Conservation (phyloP, 2,888 invertebrate genomes). For the Adineta ricciae region DNA sequence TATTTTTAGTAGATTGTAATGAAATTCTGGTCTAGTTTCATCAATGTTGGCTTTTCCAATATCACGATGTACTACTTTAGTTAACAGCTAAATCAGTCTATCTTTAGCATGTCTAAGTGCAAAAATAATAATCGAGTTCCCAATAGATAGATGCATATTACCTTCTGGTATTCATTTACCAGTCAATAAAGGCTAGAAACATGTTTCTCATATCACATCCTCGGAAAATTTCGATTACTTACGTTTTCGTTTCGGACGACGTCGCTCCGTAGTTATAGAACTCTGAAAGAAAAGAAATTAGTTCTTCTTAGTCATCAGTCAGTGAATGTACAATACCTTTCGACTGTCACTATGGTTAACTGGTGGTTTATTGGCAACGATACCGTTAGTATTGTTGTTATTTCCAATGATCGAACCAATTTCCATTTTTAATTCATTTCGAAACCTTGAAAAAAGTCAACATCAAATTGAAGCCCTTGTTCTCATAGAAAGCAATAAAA, state of each 20-base stretch:
- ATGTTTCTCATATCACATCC: background rate
- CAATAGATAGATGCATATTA: background rate
- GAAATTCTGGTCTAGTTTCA: too few relatives aligned
- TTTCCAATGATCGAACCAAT: background rate
- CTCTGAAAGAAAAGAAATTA: background rate
- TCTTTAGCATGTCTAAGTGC: background rate
- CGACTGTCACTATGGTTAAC: background rate
- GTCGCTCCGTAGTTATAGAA: background rate
- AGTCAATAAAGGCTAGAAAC: background rate
- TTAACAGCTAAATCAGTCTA: background rate
- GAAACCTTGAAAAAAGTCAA: background rate
- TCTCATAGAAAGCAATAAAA: background rate
- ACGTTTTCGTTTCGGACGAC: constrained; percentile 6
- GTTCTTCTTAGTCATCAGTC: too few relatives aligned
- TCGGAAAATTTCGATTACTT: background rate
- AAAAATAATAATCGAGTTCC: background rate
- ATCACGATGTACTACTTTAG: background rate
- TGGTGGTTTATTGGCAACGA: background rate
- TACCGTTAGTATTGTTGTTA: background rate
- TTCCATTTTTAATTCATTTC: constrained; percentile 7
- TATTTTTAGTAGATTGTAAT: too few relatives aligned
- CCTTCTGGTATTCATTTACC: background rate
- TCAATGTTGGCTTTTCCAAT: too few relatives aligned
- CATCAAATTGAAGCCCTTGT: background rate
- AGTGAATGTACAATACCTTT: background rate